Evolutionary conservation across 2,888 invertebrate genomes (phyloP).

Genomic region (Leucoma salicis): DNA sequence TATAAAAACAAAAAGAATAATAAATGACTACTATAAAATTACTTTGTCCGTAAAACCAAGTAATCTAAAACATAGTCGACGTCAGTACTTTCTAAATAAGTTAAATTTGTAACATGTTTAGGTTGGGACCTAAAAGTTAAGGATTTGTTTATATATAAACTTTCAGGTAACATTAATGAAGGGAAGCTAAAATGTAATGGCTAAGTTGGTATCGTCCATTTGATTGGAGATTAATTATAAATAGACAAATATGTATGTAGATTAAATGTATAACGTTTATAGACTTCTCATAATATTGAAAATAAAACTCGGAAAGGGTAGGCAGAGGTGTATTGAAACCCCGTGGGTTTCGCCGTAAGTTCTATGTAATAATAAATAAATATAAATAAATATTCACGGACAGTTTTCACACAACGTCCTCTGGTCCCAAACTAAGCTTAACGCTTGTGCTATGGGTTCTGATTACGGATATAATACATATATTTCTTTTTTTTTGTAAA

Average conservation of each 20-base stretch:
- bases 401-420: no score
- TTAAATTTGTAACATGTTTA: constrained; percentile 21
- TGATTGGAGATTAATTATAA: neutral
- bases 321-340: no score
- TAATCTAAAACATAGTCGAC: constrained; percentile 21
- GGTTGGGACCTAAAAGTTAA: constrained; percentile 30
- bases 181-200: constrained; percentile 23
- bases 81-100: constrained; percentile 8
- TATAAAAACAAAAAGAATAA: neutral
- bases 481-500: no score
- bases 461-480: no score
- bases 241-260: constrained; percentile 2
- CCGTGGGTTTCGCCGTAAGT: no score
- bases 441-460: no score
- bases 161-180: constrained; percentile 34
- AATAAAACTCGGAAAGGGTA: no score
- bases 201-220: constrained; percentile 25
- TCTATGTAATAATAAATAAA: no score
- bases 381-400: no score
- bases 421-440: no score
- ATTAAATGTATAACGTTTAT: no score
- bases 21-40: neutral
- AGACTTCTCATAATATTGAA: no score
- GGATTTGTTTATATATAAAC: constrained; percentile 30
- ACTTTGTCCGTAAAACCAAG: neutral